These are phyloP conservation scores for Pomacea canaliculata DNA, from an alignment of 2,888 invertebrate genomes.

Conservation along the genomic window DNA sequence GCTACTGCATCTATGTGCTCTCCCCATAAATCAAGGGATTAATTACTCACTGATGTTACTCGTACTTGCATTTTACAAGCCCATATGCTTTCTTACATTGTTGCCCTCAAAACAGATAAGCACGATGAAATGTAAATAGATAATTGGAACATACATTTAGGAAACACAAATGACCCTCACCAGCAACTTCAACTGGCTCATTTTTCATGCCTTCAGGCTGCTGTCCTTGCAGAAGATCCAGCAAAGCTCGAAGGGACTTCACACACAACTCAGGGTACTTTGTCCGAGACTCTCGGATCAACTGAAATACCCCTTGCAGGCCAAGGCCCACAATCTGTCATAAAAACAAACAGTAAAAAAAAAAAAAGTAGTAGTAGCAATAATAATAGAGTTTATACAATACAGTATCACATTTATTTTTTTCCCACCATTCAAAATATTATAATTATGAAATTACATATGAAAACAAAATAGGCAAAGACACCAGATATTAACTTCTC, in stretches of 20 bases:
- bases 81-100: too few relatives aligned
- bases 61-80: too few relatives aligned
- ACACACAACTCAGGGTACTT: conserved; percentile 89
- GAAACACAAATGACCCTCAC: conserved; percentile 63
- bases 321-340: conserved; percentile 71
- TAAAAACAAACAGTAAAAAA: neutral
- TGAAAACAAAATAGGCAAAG: too few relatives aligned
- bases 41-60: too few relatives aligned
- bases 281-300: conserved; percentile 87
- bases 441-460: neutral
- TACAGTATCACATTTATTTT: too few relatives aligned
- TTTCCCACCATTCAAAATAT: neutral
- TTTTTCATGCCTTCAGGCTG: conserved; percentile 86
- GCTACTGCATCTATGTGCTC: too few relatives aligned
- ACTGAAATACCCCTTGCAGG: conserved; percentile 84
- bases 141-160: too few relatives aligned
- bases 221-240: conserved; percentile 92
- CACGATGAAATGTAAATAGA: too few relatives aligned
- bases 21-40: too few relatives aligned
- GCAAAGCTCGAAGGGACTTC: conserved; percentile 86
- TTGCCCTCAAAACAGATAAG: too few relatives aligned
- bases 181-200: conserved; percentile 83
- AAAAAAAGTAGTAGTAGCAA: neutral
- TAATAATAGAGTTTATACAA: neutral
- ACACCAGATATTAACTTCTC: too few relatives aligned